Evolutionary conservation across 2,888 invertebrate genomes (phyloP).

Genomic region (Malachius bipustulatus): DNA sequence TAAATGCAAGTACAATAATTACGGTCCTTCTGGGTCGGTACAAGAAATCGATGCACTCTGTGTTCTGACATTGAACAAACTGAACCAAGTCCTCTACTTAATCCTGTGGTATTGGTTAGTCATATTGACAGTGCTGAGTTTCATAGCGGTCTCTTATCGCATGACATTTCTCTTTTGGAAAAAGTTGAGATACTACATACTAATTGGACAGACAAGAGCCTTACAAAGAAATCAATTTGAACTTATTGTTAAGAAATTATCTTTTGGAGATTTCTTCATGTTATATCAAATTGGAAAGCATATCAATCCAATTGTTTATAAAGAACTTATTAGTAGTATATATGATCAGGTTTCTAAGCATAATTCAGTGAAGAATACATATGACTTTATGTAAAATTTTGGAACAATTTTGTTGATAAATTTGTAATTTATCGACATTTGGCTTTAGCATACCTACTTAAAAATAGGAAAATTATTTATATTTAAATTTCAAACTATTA

Average conservation of each 20-base stretch:
- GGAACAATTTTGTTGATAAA: too few relatives aligned
- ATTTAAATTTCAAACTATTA: too few relatives aligned
- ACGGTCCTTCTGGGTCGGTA: constrained; percentile 47
- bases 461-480: too few relatives aligned
- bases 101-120: constrained; percentile 67
- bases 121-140: constrained; percentile 48
- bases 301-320: constrained; percentile 55
- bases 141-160: constrained; percentile 55
- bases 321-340: constrained; percentile 42
- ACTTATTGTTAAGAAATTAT: constrained; percentile 40
- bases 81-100: constrained; percentile 69
- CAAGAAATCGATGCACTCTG: constrained; percentile 54
- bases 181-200: constrained; percentile 47
- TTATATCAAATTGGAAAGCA: constrained; percentile 65
- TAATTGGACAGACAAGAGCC: constrained; percentile 49
- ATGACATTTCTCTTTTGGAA: constrained; percentile 43
- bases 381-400: too few relatives aligned
- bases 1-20: constrained; percentile 47
- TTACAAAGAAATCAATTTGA: constrained; percentile 40
- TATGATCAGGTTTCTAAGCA: too few relatives aligned
- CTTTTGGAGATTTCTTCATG: constrained; percentile 68
- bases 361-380: too few relatives aligned
- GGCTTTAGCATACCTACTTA: too few relatives aligned
- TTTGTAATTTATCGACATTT: too few relatives aligned
- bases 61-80: constrained; percentile 62